phyloP scores from a whole-genome alignment of 2,113 vertebrate species.

The Pampusana beccarii region DNA sequence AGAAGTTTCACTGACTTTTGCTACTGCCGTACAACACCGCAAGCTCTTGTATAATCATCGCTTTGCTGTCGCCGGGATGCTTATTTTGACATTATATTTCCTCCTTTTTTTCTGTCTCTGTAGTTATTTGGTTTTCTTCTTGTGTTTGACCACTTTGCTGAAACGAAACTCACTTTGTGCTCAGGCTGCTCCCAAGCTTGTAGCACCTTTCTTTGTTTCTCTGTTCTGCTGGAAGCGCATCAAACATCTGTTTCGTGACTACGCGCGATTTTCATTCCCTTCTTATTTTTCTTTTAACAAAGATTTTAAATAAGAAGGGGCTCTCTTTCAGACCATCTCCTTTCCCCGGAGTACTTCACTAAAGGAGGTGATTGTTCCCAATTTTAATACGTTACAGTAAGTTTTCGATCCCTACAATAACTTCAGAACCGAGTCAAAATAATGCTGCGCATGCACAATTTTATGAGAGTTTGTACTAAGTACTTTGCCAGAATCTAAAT shows the following conservation, averaged over 20 bases:
- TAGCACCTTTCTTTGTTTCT: constrained; percentile 35
- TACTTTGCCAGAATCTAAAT: constrained; percentile 62
- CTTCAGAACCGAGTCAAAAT: constrained; percentile 32
- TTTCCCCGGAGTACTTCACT: not conserved
- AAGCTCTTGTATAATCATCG: not conserved
- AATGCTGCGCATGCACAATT: constrained; percentile 1
- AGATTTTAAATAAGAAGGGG: not conserved
- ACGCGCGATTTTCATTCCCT: not conserved
- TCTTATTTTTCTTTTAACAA: not conserved
- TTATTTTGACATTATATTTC: not conserved
- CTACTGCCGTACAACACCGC: not conserved
- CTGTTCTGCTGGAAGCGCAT: not conserved
- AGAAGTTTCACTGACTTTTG: not conserved
- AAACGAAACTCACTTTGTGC: not conserved
- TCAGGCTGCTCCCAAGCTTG: not conserved
- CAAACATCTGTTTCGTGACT: constrained; percentile 18
- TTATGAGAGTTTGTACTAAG: constrained; percentile 1
- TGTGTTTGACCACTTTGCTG: not conserved
- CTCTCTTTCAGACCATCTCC: not conserved
- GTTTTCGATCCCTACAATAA: not conserved
- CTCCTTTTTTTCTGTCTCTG: not conserved
- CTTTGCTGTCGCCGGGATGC: not conserved
- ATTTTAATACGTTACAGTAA: not conserved
- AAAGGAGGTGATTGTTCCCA: not conserved
- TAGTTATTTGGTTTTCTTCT: constrained; percentile 7